Conservation (phyloP, 1,140 invertebrate species). For the Eciton burchellii region DNA sequence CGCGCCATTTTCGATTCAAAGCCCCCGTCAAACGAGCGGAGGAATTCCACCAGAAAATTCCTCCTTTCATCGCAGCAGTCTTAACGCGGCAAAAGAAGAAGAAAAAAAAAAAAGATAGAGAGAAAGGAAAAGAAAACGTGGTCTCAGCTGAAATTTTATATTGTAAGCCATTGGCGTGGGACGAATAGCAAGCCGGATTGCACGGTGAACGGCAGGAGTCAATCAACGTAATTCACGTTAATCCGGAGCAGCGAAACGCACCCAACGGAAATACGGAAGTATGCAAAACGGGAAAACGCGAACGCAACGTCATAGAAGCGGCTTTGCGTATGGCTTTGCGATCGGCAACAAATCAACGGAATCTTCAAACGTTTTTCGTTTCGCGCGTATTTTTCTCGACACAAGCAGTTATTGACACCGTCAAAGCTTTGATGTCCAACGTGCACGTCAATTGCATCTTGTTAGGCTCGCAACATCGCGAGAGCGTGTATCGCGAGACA, state of each 20-base stretch:
- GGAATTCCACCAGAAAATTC: conserved; percentile 30
- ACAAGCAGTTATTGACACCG: conserved; percentile 29
- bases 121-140: too few relatives aligned
- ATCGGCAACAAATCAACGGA: conserved; percentile 23
- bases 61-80: not conserved
- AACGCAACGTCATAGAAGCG: conserved; percentile 34
- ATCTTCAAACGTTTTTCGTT: conserved; percentile 37
- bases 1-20: conserved; percentile 23
- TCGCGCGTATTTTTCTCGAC: conserved; percentile 23
- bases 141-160: conserved; percentile 37
- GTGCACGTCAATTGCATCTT: conserved; percentile 15
- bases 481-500: conserved; percentile 5
- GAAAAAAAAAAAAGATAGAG: too few relatives aligned
- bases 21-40: conserved; percentile 14
- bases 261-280: too few relatives aligned
- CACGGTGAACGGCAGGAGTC: conserved; percentile 18
- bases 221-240: conserved; percentile 59
- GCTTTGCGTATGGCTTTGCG: conserved; percentile 28
- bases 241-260: conserved; percentile 28
- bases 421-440: conserved; percentile 33
- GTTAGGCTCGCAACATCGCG: not conserved
- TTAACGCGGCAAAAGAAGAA: conserved; percentile 15
- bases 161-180: too few relatives aligned
- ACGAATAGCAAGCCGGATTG: conserved; percentile 50
- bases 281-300: too few relatives aligned